Base-by-base conservation (phyloP, 2,888 invertebrate species). In the Chaetoderma sp. region DNA sequence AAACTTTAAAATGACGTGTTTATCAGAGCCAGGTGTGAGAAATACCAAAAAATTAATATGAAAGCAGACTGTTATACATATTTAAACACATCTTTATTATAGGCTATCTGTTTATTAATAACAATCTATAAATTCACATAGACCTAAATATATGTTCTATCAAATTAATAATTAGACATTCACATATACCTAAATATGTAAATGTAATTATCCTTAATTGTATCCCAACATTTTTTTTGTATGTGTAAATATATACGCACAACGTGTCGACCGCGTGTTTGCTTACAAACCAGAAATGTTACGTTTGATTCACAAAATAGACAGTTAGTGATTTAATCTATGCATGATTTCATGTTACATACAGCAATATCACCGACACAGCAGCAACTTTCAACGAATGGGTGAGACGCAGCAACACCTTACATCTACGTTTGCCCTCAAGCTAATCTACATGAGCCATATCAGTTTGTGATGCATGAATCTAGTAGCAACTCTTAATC, bases 231-330 rank as follows among this genome's bases (percentile, higher is more conserved):
- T n/a, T n/a, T n/a, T n/a, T n/a, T n/a, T n/a, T 39, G 39, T 36
- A 39, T 56, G 39, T 36, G 25, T 56, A 56, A 18, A 39, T 56
- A 39, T 28, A 39, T 56, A 56, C 23, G 23, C 23, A 47, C 23
- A 47, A 21, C 8, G 23, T 47, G 8, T 47, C 23, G 18, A 13
- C 23, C 25, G 25, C 16, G 21, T 16, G 28, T 39, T 13, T 4
- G 3, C 27, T 8, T 44, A 39, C 21, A 33, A 30, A 30, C 23
- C 10, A 18, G 27, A 56, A 33, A 33, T 21, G 27, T 21, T 32
- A 23, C 36, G 16, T 56, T 56, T 10, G 33, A 33, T 36, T 21
- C 23, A 56, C n/a, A 30, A 6, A 18, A 21, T 27, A 39, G 32
- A 25, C 30, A 18, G 39, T 36, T 25, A 33, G 36, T 56, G 39